Percentiles rank a stretch among this genome's conserved stretches.
These are phyloP conservation scores for Ibycter americanus DNA, from an alignment of 2,797 vertebrate species.

Conservation along the genomic window DNA sequence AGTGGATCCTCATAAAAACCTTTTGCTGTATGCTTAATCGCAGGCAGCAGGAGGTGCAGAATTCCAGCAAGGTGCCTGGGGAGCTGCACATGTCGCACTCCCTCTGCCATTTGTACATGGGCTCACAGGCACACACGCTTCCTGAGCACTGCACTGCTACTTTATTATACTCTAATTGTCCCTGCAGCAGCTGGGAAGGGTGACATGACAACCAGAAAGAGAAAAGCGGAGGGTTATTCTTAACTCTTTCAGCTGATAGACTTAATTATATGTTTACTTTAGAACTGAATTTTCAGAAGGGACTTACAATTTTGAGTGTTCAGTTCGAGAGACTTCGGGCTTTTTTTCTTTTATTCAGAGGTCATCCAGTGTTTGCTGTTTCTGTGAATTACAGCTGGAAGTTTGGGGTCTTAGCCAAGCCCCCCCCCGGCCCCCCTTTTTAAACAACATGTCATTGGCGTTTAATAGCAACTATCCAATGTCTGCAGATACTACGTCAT, in stretches of 20 bases:
- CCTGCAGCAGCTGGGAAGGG: background rate
- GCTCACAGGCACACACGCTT: background rate
- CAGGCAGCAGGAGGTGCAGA: constrained; percentile 14
- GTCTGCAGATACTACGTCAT: background rate
- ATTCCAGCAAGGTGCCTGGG: constrained; percentile 21
- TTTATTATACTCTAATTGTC: background rate
- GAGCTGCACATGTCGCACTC: background rate
- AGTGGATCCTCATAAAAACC: constrained; percentile 11
- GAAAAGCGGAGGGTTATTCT: background rate
- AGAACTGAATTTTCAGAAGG: background rate
- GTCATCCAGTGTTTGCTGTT: background rate
- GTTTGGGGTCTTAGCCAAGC: background rate
- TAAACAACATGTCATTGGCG: background rate
- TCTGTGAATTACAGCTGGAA: background rate
- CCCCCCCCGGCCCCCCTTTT: background rate
- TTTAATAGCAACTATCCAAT: background rate
- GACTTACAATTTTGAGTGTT: background rate
- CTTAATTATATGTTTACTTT: background rate
- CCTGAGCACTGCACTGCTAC: background rate
- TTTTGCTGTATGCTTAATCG: background rate
- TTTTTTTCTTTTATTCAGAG: background rate
- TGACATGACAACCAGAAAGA: background rate
- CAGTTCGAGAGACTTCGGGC: background rate
- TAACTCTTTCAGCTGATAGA: background rate
- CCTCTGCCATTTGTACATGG: background rate